Evolutionary conservation across 2,888 invertebrate species (phyloP), one percentile per base, ranked within the genome.

Genomic region (Epinotia demarniana): DNA sequence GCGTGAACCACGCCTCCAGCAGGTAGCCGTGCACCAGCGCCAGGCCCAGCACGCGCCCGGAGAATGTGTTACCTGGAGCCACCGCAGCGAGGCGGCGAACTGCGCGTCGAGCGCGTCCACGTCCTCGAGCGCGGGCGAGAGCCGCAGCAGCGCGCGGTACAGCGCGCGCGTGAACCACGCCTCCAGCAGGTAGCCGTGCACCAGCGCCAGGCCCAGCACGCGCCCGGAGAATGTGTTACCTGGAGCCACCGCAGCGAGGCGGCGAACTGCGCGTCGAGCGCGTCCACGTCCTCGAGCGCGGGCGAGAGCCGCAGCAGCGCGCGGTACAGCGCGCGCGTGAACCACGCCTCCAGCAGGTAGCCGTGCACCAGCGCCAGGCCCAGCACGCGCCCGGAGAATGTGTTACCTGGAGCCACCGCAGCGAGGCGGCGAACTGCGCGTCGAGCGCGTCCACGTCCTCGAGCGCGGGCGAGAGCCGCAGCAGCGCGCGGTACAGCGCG

Each of bases 131-230:
- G 97, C 97, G 57, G 97, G 97, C 1, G 97, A 96, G 92, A 98
- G 95, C 76, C 98, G 95, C 77, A 99, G 94, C 77, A 99, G 94
- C 27, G 98, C 98, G 90, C 99, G 99, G 95, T 99, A 99, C 91
- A 99, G 98, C 27, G 99, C 98, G 74, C 99, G 95, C 0, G 99
- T 99, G 92, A 99, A 99, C 95, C 99, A 99, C 75, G 98, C 99
- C 92, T 99, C 99, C 77, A 99, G 95, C 61, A 99, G 95, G 93
- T 99, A 99, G 82, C 99, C 99, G 94, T 99, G 99, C n/a, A 99
- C 98, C 72, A 99, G 93, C 3, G 99, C 99, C 84, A 99, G 93
- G 4, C 99, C 99, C 77, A 99, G 92, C 60, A 99, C 98, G 79
- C 99, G n/a, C n/a, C n/a, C n/a, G n/a, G n/a, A n/a, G n/a, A n/a